phyloP scores from a whole-genome alignment of 1,140 invertebrate genomes.

The Caenorhabditis elegans region WBcel235 BX284602.5:13461501-13462000 shows the following conservation, averaged over 20 bases:
- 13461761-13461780: conserved; percentile 54
- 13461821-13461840: too few relatives aligned
- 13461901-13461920: too few relatives aligned
- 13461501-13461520: conserved; percentile 12
- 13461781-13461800: too few relatives aligned
- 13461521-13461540: conserved; percentile 13
- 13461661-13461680: conserved; percentile 3
- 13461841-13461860: too few relatives aligned
- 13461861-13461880: background rate
- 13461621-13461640: conserved; percentile 38
- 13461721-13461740: too few relatives aligned
- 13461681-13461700: conserved; percentile 12
- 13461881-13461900: background rate
- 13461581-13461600: background rate
- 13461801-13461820: too few relatives aligned
- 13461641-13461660: conserved; percentile 17
- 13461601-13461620: conserved; percentile 28
- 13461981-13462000: background rate
- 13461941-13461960: background rate
- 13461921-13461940: background rate
- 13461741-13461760: background rate
- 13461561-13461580: background rate
- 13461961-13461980: background rate
- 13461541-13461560: background rate
- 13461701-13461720: conserved; percentile 13